Percentiles rank a stretch among this genome's conserved stretches.
phyloP scores from a whole-genome alignment of 2,888 invertebrate genomes.

The Cheilosia vernalis region DNA sequence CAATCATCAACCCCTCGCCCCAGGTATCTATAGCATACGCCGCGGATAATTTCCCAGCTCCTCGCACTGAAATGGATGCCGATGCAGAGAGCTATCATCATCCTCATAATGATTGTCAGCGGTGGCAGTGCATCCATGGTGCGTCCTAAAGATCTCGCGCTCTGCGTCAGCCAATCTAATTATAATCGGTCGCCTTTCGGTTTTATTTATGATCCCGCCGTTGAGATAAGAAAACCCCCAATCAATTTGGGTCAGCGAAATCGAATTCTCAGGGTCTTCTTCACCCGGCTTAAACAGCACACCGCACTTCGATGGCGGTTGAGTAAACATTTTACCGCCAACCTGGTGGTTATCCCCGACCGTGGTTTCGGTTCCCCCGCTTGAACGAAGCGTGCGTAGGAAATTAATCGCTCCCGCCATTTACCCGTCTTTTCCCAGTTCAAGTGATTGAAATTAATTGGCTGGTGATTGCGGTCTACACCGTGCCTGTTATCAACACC shows the following conservation, averaged over 20 bases:
- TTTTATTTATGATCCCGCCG: constrained; percentile 57
- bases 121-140: constrained; percentile 15
- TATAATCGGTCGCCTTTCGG: constrained; percentile 41
- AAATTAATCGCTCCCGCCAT: constrained; percentile 51
- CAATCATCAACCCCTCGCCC: constrained; percentile 19
- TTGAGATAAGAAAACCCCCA: constrained; percentile 42
- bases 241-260: constrained; percentile 58
- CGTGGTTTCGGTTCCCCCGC: constrained; percentile 24
- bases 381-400: constrained; percentile 54
- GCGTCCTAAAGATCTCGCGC: constrained; percentile 46
- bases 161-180: constrained; percentile 52
- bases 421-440: constrained; percentile 52
- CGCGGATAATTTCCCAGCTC: constrained; percentile 11
- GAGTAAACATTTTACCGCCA: constrained; percentile 68
- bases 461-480: constrained; percentile 61
- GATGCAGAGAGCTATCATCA: constrained; percentile 56
- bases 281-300: neutral
- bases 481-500: constrained; percentile 35
- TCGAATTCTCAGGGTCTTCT: constrained; percentile 26
- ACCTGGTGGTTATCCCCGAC: constrained; percentile 50
- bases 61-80: constrained; percentile 19
- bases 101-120: constrained; percentile 43
- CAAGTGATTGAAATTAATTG: constrained; percentile 71
- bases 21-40: constrained; percentile 22
- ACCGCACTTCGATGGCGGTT: constrained; percentile 56